Evolutionary conservation across 2,888 invertebrate genomes (phyloP), one percentile per base, ranked within the genome.

Genomic region (Strigamia transsilvanica): DNA sequence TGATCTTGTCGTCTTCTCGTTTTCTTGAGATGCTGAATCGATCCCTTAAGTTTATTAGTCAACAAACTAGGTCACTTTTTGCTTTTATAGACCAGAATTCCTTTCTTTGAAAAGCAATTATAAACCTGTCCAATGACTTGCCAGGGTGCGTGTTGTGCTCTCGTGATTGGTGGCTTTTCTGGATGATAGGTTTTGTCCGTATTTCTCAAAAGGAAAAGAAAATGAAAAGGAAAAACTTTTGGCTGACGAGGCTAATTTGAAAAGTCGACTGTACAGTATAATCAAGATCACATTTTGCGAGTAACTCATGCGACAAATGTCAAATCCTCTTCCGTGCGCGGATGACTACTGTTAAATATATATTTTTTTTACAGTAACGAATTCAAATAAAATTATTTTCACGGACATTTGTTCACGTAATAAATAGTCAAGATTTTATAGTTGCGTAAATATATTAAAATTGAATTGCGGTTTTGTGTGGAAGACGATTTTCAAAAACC

Each of bases 101-200:
- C 73, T 73, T 73, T 73, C 73, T 73, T 73, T 32, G 73, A 73
- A 73, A 73, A 73, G 73, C 32, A 73, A 73, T 73, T 73, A 73
- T 73, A 73, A 73, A 73, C 73, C 73, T 73, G 73, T 73, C 73
- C 73, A 73, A 73, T 73, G 73, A 73, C 73, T 73, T 73, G 73
- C 73, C n/a, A 32, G 73, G 32, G 73, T 27, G 27, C 9, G 73
- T 73, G 73, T 73, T 73, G 73, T 32, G 73, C 73, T 23, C 23
- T 73, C 32, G 73, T 73, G 73, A 73, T 73, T 73, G 73, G 73
- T 73, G 73, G 73, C 27, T 73, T 73, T n/a, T 73, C 56, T 73
- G 73, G 27, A 73, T 73, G 73, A 73, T 73, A 73, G 73, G 73
- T 73, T 56, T 56, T 73, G 73, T 23, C 23, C 32, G 73, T 32